A percentile compares a stretch with the other conserved stretches of the same genome.
Conservation (phyloP, 2,113 vertebrate genomes). For the Fulmarus glacialis region DNA sequence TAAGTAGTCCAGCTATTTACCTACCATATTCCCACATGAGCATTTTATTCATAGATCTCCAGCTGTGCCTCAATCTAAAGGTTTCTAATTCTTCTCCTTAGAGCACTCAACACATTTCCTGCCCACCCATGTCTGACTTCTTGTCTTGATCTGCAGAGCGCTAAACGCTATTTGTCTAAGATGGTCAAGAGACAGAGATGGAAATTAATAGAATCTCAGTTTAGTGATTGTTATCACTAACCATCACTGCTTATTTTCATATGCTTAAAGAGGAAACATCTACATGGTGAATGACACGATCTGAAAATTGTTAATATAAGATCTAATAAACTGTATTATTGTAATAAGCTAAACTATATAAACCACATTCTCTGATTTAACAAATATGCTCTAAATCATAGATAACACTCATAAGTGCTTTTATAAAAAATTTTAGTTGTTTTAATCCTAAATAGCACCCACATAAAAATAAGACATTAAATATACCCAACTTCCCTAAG, state of each 20-base stretch:
- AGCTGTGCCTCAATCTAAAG: not conserved
- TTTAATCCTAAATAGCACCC: not conserved
- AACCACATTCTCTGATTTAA: not conserved
- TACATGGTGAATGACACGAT: accelerated
- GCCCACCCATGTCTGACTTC: not conserved
- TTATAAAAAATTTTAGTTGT: not conserved
- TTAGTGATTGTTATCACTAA: not conserved
- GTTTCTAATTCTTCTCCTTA: not conserved
- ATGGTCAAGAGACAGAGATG: not conserved
- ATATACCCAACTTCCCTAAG: not conserved
- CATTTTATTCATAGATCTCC: not conserved
- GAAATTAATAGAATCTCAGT: not conserved
- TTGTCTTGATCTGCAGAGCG: not conserved
- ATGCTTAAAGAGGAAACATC: not conserved
- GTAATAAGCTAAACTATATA: not conserved
- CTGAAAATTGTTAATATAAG: not conserved
- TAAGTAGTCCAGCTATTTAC: not conserved
- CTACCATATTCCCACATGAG: not conserved
- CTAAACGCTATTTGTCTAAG: not conserved
- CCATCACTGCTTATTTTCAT: not conserved
- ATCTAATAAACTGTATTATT: not conserved
- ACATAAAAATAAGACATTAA: not conserved
- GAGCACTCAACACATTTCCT: not conserved
- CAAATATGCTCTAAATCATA: not conserved
- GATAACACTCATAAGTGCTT: not conserved